Percentiles rank a stretch among this genome's conserved stretches.
These are phyloP conservation scores for Pseudoips prasinana DNA, from an alignment of 2,888 invertebrate species.

Conservation along the genomic window DNA sequence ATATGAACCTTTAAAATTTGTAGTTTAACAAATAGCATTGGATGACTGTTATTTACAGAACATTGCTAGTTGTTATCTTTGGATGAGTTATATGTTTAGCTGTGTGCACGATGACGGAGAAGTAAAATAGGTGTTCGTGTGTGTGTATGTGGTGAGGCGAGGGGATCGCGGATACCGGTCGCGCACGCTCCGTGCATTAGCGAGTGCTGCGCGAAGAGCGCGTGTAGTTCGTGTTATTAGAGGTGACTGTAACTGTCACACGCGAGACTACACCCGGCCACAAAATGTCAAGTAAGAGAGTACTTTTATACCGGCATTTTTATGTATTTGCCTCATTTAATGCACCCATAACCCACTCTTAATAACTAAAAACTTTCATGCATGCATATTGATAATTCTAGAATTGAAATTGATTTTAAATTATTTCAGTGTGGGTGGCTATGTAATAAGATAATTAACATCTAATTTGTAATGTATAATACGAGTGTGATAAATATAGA, in stretches of 20 bases:
- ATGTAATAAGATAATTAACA: too few relatives aligned
- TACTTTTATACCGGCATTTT: slow-evolving; percentile 17
- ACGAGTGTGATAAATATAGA: too few relatives aligned
- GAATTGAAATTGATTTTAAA: too few relatives aligned
- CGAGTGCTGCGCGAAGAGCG: slow-evolving; percentile 70
- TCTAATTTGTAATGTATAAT: too few relatives aligned
- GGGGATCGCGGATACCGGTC: slow-evolving; percentile 48
- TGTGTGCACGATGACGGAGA: slow-evolving; percentile 26
- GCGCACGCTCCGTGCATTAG: slow-evolving; percentile 66
- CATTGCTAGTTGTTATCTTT: background rate
- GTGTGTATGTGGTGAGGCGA: slow-evolving; percentile 41
- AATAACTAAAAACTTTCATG: too few relatives aligned
- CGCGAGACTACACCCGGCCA: slow-evolving; percentile 69
- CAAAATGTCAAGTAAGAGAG: slow-evolving; percentile 75
- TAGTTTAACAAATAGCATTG: too few relatives aligned
- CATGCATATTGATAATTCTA: too few relatives aligned
- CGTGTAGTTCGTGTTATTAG: slow-evolving; percentile 67
- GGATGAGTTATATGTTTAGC: background rate
- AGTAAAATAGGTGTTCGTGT: slow-evolving; percentile 29
- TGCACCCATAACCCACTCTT: background rate
- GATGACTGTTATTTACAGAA: too few relatives aligned
- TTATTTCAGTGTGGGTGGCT: too few relatives aligned
- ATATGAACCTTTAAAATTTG: too few relatives aligned
- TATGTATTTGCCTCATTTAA: slow-evolving; percentile 3
- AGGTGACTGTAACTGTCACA: slow-evolving; percentile 73